A percentile compares a stretch with the other conserved stretches of the same genome.
phyloP scores from a whole-genome alignment of 2,888 invertebrate genomes.

The Oxytorus armatus region DNA sequence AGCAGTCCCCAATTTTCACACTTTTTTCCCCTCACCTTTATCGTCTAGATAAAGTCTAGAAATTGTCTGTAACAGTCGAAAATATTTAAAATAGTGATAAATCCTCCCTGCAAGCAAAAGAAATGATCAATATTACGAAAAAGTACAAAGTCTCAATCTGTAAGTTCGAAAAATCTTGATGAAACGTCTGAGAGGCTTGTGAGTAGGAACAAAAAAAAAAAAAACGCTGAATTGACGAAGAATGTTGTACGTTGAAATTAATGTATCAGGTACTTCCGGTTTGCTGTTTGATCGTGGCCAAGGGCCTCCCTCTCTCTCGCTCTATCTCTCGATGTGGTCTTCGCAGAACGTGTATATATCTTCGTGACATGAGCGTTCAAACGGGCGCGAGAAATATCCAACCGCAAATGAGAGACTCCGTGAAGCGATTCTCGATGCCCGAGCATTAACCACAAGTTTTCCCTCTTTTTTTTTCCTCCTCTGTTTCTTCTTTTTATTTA shows the following conservation, averaged over 20 bases:
- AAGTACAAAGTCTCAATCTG: too few species aligned
- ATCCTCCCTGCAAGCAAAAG: too few species aligned
- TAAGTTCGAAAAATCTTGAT: too few species aligned
- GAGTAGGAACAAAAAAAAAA: too few species aligned
- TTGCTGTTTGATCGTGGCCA: slow-evolving; percentile 30
- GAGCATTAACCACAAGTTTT: slow-evolving; percentile 62
- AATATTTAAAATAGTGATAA: too few species aligned
- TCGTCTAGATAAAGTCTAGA: too few species aligned
- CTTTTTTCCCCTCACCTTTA: too few species aligned
- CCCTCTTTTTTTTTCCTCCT: slow-evolving; percentile 48
- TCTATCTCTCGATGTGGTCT: slow-evolving; percentile 16
- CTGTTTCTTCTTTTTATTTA: slow-evolving; percentile 31
- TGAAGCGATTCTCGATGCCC: slow-evolving; percentile 60
- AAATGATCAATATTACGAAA: too few species aligned
- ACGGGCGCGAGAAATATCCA: slow-evolving; percentile 61
- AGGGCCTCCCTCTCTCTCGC: slow-evolving; percentile 25
- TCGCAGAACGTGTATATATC: slow-evolving; percentile 21
- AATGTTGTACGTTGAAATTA: neutral
- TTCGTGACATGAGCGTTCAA: slow-evolving; percentile 53
- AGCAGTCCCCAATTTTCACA: too few species aligned
- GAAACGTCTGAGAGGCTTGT: too few species aligned
- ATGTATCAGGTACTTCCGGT: slow-evolving; percentile 52
- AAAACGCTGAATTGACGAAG: neutral
- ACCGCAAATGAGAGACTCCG: slow-evolving; percentile 64
- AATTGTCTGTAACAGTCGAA: too few species aligned